Percentiles rank a stretch among this genome's conserved stretches.
Conservation (phyloP, 2,113 vertebrate genomes). For the Sigmodon hispidus region DNA sequence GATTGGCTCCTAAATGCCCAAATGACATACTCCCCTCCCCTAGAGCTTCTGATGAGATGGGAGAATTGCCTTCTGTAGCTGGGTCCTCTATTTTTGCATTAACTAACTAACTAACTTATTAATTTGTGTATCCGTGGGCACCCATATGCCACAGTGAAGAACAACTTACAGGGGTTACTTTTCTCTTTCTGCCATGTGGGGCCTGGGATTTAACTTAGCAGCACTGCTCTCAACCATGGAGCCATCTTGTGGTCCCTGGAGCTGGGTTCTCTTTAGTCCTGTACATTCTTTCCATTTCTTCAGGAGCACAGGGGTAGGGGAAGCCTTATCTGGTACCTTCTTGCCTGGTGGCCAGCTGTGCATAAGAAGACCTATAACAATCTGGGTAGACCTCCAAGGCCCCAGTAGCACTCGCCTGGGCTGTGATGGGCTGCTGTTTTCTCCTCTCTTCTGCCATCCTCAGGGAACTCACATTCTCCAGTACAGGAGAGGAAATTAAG, state of each 20-base stretch:
- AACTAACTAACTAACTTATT: background rate
- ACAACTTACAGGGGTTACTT: background rate
- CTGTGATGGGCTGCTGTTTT: background rate
- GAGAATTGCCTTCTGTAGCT: background rate
- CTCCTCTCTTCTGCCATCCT: conserved; percentile 23
- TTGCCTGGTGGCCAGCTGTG: background rate
- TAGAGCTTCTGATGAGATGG: background rate
- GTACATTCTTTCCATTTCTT: background rate
- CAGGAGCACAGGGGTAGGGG: background rate
- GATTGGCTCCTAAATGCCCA: background rate
- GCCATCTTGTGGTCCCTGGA: background rate
- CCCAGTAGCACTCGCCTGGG: background rate
- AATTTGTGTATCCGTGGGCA: background rate
- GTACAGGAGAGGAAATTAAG: conserved; percentile 60
- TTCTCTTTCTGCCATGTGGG: background rate
- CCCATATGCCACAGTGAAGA: background rate
- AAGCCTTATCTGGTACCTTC: background rate
- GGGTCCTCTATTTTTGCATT: background rate
- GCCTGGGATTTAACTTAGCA: background rate
- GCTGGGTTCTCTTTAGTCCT: background rate
- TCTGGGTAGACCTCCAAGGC: background rate
- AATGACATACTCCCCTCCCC: background rate
- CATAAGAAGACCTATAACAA: background rate
- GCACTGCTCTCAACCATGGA: background rate
- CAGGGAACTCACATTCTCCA: conserved; percentile 17